Percentiles rank a stretch among this genome's conserved stretches.
These are phyloP conservation scores for Sialia sialis DNA, from an alignment of 2,113 vertebrate species.

Conservation along the genomic window DNA sequence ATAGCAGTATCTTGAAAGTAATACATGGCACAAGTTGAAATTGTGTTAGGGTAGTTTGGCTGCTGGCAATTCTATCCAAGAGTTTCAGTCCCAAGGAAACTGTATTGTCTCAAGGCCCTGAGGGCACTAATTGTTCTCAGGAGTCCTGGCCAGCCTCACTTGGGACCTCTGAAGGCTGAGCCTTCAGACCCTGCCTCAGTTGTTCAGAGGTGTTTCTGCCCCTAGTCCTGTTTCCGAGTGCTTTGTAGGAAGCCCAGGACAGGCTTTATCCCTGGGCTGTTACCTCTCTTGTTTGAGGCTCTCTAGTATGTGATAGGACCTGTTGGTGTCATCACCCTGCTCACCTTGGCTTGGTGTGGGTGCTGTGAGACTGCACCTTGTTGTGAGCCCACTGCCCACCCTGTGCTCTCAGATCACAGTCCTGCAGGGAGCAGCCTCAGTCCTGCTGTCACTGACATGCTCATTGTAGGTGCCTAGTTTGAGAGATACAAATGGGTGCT, in stretches of 20 bases:
- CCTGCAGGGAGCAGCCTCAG: not conserved
- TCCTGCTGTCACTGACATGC: not conserved
- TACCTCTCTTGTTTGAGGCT: not conserved
- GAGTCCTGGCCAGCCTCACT: not conserved
- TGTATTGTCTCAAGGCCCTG: not conserved
- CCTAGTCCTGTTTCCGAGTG: not conserved
- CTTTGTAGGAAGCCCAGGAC: not conserved
- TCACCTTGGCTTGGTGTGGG: not conserved
- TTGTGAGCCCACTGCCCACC: rapidly evolving
- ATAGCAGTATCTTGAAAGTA: not conserved
- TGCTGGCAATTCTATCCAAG: not conserved
- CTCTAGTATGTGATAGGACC: not conserved
- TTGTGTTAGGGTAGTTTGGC: not conserved
- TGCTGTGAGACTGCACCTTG: not conserved
- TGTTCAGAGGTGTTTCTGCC: not conserved
- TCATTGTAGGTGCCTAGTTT: not conserved
- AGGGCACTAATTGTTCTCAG: not conserved
- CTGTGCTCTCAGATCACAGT: rapidly evolving
- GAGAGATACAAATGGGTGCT: not conserved
- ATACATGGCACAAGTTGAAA: not conserved
- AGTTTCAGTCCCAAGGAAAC: not conserved
- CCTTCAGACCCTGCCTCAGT: not conserved
- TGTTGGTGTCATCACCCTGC: not conserved
- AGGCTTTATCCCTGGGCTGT: not conserved
- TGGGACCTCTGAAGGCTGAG: not conserved